Percentiles rank a stretch among this genome's conserved stretches.
Evolutionary conservation across 1,140 invertebrate genomes (phyloP).

Genomic region (Trichomalopsis sarcophagae): DNA sequence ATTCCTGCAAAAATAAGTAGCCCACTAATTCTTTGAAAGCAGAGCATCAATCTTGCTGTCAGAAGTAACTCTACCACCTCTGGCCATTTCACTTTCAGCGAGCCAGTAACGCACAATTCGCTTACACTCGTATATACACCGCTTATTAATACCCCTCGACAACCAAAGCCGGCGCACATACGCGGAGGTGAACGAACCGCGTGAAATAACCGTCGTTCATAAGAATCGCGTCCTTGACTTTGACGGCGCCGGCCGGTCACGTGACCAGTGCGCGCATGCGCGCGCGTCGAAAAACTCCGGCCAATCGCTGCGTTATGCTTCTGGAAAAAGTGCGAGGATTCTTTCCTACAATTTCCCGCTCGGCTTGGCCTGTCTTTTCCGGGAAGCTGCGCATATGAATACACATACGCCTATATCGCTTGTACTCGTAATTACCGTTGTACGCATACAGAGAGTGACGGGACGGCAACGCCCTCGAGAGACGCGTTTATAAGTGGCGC

Average conservation of each 20-base stretch:
- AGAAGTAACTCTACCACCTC: background rate
- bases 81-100: background rate
- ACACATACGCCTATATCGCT: background rate
- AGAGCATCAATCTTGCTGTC: background rate
- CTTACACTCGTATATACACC: background rate
- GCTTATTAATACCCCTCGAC: background rate
- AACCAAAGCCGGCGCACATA: background rate
- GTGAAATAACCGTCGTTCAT: constrained; percentile 20
- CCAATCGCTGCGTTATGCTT: background rate
- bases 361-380: background rate
- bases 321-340: background rate
- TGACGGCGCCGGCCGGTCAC: constrained; percentile 24
- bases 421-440: background rate
- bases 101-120: background rate
- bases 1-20: background rate
- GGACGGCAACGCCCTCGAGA: background rate
- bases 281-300: background rate
- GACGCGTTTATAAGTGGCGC: background rate
- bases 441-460: background rate
- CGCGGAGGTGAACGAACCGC: constrained; percentile 19
- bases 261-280: constrained; percentile 13
- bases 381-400: background rate
- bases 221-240: constrained; percentile 50
- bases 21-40: background rate
- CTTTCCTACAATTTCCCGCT: background rate